Conservation (phyloP, 2,113 vertebrate species). For the Ranitomeya variabilis region DNA sequence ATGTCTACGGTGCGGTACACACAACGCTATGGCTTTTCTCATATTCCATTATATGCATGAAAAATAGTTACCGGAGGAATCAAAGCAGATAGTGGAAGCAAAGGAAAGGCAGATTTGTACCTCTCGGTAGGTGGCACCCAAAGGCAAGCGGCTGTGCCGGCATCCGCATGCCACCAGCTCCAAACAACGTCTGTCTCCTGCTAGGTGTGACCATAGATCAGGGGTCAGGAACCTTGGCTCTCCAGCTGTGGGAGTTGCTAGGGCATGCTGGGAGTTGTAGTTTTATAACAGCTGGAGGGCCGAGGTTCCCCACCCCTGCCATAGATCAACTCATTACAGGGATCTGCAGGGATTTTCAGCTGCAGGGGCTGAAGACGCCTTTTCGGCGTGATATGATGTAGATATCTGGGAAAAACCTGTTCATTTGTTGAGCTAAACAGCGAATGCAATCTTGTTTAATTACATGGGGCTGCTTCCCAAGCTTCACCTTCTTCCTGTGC, state of each 20-base stretch:
- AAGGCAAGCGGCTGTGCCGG: neutral
- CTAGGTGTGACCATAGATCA: conserved; percentile 9
- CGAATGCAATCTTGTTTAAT: conserved; percentile 40
- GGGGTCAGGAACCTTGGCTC: no score
- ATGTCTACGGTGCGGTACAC: neutral
- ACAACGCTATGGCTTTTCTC: neutral
- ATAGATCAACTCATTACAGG: neutral
- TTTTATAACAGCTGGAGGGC: no score
- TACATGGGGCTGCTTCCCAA: conserved; percentile 42
- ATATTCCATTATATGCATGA: neutral
- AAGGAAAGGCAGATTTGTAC: neutral
- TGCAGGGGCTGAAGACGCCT: neutral
- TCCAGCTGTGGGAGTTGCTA: no score
- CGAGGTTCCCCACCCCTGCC: no score
- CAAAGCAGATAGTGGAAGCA: neutral
- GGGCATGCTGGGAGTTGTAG: no score
- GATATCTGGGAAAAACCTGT: conserved; percentile 3
- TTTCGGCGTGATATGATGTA: conserved; percentile 4
- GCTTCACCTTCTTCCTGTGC: conserved; percentile 22
- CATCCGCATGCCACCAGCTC: neutral
- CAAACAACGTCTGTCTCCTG: neutral
- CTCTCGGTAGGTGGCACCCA: neutral
- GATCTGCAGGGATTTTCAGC: neutral
- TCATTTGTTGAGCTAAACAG: conserved; percentile 7
- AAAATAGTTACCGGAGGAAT: neutral